phyloP scores from a whole-genome alignment of 2,888 invertebrate species.

The Eupithecia insigniata region DNA sequence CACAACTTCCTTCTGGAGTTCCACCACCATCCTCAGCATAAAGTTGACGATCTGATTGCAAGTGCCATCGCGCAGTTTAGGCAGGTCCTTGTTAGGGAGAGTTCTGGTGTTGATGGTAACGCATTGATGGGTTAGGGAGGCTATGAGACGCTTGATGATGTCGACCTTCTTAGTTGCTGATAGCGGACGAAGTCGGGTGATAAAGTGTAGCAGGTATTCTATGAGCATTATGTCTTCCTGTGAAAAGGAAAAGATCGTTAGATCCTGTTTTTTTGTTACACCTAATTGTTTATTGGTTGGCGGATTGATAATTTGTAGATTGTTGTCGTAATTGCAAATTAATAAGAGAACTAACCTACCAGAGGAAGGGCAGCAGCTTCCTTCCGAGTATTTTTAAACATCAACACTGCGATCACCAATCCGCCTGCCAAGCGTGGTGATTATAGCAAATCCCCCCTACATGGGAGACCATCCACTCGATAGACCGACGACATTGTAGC shows the following conservation, averaged over 20 bases:
- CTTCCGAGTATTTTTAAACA: no score
- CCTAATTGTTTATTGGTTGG: neutral
- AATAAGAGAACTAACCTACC: no score
- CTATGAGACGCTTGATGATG: constrained; percentile 86
- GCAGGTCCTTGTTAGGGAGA: constrained; percentile 73
- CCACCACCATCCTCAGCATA: constrained; percentile 77
- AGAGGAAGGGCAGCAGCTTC: no score
- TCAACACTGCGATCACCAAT: no score
- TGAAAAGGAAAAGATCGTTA: constrained; percentile 47
- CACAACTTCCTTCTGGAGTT: constrained; percentile 77
- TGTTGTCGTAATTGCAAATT: no score
- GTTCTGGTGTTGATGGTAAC: constrained; percentile 67
- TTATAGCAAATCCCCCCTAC: no score
- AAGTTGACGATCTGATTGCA: constrained; percentile 80
- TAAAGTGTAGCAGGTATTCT: constrained; percentile 89
- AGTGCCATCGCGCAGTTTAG: constrained; percentile 84
- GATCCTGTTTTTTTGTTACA: neutral
- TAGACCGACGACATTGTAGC: no score
- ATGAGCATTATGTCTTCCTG: constrained; percentile 87
- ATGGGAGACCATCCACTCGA: no score
- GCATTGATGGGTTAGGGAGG: constrained; percentile 87
- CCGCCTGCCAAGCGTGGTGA: no score
- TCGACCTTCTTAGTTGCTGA: constrained; percentile 84
- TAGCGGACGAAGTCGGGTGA: constrained; percentile 87
- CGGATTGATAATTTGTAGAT: neutral